phyloP scores from a whole-genome alignment of 2,113 vertebrate species.

The Proteles cristata region DNA sequence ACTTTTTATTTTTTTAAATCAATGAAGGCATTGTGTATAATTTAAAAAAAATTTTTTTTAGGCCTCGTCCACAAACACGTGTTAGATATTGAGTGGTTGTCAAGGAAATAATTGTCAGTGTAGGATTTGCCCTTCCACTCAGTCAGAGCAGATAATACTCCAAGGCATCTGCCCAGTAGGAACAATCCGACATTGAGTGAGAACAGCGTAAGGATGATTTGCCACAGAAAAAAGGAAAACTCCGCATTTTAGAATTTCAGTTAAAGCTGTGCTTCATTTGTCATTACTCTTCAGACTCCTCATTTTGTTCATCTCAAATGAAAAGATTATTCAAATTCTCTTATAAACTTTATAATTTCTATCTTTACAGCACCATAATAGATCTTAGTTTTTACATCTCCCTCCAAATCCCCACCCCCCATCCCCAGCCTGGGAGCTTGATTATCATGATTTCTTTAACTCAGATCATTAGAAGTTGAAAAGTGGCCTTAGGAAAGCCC shows the following conservation, averaged over 20 bases:
- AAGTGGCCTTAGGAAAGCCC: not conserved
- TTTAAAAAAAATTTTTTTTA: not conserved
- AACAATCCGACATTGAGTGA: not conserved
- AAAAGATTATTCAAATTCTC: not conserved
- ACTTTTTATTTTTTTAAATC: slow-evolving; percentile 25
- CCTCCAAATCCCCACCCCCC: not conserved
- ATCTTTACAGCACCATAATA: not conserved
- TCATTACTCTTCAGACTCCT: not conserved
- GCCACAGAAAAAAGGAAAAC: not conserved
- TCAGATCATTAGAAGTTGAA: not conserved
- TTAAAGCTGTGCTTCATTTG: not conserved
- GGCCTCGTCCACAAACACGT: not conserved
- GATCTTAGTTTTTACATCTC: not conserved
- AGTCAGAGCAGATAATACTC: not conserved
- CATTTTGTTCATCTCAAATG: slow-evolving; percentile 44
- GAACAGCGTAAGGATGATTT: not conserved
- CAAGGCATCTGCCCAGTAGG: not conserved
- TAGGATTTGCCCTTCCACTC: not conserved
- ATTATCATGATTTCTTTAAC: not conserved
- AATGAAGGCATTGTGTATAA: not conserved
- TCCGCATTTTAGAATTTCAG: not conserved
- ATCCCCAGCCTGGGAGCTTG: not conserved
- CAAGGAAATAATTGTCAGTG: slow-evolving; percentile 6
- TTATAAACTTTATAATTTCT: slow-evolving; percentile 2
- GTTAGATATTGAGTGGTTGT: not conserved